Percentiles rank a stretch among this genome's conserved stretches.
Conservation (phyloP, 2,113 vertebrate species). For the Balaenoptera acutorostrata region DNA sequence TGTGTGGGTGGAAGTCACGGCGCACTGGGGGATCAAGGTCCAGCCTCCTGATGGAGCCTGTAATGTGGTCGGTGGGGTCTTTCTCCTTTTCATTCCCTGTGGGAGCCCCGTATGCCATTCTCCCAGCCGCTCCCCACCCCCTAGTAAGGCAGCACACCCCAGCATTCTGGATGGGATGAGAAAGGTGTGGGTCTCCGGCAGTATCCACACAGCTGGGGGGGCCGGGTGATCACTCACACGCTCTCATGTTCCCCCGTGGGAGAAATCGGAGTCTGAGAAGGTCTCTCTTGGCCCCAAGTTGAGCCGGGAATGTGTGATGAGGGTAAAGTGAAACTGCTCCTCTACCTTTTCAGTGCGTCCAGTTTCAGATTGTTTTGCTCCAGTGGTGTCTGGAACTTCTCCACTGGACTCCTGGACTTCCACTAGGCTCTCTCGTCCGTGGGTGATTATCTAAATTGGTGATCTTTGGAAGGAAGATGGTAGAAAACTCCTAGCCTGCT, state of each 20-base stretch:
- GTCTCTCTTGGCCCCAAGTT: neutral
- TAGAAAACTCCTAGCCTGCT: neutral
- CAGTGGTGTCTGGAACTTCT: no score
- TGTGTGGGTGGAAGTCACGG: no score
- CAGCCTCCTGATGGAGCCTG: neutral
- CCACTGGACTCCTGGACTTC: neutral
- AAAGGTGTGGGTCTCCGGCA: neutral
- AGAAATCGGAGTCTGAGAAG: neutral
- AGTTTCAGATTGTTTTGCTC: neutral
- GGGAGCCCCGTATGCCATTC: neutral
- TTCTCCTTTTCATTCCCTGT: neutral
- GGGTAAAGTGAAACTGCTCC: neutral
- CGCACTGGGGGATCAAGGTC: neutral
- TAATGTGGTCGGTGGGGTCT: neutral
- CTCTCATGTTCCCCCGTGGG: neutral
- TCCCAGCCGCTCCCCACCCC: neutral
- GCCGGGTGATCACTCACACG: no score
- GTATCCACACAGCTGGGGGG: neutral
- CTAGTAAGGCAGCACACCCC: neutral
- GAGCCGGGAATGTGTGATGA: neutral
- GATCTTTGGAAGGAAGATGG: neutral
- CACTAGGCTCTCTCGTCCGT: rapidly evolving
- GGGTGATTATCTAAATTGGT: rapidly evolving
- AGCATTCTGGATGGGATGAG: neutral
- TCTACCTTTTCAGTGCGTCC: neutral